Evolutionary conservation across 1,140 invertebrate genomes (phyloP), one percentile per base, ranked within the genome.

Genomic region (Sminthurinus signatus): DNA sequence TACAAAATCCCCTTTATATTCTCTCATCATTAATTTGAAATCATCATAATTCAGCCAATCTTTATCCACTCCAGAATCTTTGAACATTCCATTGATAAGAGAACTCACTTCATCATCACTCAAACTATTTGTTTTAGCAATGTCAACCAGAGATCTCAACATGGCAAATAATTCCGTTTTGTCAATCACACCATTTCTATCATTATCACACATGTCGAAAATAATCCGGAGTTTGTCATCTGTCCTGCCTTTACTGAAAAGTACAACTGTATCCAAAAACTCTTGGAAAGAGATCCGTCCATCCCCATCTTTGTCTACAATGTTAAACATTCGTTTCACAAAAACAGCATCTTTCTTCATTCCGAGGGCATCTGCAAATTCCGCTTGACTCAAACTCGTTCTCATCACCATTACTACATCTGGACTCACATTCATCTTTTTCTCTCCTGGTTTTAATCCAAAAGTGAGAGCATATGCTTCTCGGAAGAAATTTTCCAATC

Each of bases 141-240:
- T 96, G 76, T 97, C 94, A 0, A 97, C 89, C 5, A 98, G 75
- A 0, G 94, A 98, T 25, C 94, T 80, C 64, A 93, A 77, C 89
- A 98, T 96, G 75, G 96, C 92, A 8, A 89, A 91, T 2, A 98
- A 80, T 75, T 98, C 95, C 5, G 85, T 86, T 74, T 96, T 96
- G 73, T 97, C 91, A 61, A 98, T 96, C 0, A 94, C 88, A 0
- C 94, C 95, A 72, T 94, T 95, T 2, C 90, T 83, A 75, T 98
- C 93, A 70, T 94, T 90, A 75, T 98, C 96, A 75, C 96, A 99
- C 96, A 99, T 98, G 74, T 97, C 91, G 74, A 98, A 99, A 62
- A 99, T 91, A 28, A 98, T 94, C 17, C 95, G 82, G 15, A 98
- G 77, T 75, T 98, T 99, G 72, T 98, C 94, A 72, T 98, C 93